A percentile compares a stretch with the other conserved stretches of the same genome.
These are phyloP conservation scores for Dendrocincla tyrannina DNA, from an alignment of 2,797 vertebrate genomes.

Conservation along the genomic window DNA sequence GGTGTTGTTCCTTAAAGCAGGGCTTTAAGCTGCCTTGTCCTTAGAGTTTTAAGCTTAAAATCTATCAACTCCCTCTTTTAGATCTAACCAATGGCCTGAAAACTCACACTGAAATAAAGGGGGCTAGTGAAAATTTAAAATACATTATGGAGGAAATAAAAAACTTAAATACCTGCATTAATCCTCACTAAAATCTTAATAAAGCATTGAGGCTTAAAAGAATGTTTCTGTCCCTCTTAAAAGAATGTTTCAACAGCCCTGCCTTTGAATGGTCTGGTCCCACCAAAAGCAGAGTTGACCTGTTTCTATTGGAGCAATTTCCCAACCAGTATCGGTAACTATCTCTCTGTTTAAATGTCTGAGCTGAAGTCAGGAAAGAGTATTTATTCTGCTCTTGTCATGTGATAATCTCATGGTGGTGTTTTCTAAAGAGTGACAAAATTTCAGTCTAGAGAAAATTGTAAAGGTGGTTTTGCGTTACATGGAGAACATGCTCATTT, in stretches of 20 bases:
- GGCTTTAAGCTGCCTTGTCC: neutral
- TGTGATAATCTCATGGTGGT: neutral
- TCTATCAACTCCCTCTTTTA: neutral
- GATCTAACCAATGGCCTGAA: neutral
- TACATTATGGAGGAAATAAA: neutral
- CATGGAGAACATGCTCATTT: neutral
- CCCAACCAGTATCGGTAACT: neutral
- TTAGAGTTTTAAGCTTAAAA: neutral
- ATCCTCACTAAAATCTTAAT: neutral
- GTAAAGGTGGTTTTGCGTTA: neutral
- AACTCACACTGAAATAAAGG: neutral
- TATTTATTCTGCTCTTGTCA: neutral
- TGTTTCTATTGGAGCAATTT: constrained; percentile 27
- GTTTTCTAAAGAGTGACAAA: neutral
- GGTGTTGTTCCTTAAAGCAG: neutral
- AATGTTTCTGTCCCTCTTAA: neutral
- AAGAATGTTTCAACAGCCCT: neutral
- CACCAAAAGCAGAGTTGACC: neutral
- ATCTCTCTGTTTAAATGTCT: neutral
- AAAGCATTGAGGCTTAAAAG: neutral
- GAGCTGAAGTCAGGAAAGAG: neutral
- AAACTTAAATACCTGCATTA: neutral
- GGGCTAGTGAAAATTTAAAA: neutral
- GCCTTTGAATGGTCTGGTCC: neutral
- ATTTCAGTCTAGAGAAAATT: neutral